These are phyloP conservation scores for Bombus waltoni DNA, from an alignment of 1,140 invertebrate species.

Conservation along the genomic window DNA sequence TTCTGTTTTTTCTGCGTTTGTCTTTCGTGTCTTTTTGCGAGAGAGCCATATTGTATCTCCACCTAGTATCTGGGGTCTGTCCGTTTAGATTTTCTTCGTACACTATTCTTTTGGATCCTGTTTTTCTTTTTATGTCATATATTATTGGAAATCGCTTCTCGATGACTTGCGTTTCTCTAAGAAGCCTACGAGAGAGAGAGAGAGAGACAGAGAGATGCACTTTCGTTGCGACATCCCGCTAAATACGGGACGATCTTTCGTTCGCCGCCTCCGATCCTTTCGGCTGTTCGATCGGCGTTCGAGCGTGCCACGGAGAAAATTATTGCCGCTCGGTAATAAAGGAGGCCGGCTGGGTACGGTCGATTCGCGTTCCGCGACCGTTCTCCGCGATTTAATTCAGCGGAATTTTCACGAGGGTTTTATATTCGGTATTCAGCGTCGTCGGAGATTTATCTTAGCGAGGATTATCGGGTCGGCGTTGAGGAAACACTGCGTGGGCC, in stretches of 20 bases:
- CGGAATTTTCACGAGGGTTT: neutral
- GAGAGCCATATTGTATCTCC: too few species aligned
- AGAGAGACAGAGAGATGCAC: neutral
- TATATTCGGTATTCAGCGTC: constrained; percentile 10
- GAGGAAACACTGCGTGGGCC: neutral
- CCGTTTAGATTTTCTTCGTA: too few species aligned
- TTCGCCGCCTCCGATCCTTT: neutral
- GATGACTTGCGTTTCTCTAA: neutral
- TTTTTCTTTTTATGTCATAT: too few species aligned
- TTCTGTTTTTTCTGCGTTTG: too few species aligned
- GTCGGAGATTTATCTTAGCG: constrained; percentile 1
- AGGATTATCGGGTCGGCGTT: constrained; percentile 16
- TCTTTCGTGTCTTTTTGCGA: too few species aligned
- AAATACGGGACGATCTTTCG: neutral
- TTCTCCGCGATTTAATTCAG: constrained; percentile 10
- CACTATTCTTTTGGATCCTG: too few species aligned
- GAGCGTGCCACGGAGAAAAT: too few species aligned
- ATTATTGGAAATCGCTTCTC: neutral
- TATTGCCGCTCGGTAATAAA: neutral
- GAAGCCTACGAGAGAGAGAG: neutral
- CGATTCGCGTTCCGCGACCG: neutral
- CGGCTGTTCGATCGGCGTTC: neutral
- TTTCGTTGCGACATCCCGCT: neutral
- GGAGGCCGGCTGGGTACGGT: neutral
- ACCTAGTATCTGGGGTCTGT: too few species aligned